These are phyloP conservation scores for Nomada hirtipes DNA, from an alignment of 2,888 invertebrate genomes.

Conservation along the genomic window DNA sequence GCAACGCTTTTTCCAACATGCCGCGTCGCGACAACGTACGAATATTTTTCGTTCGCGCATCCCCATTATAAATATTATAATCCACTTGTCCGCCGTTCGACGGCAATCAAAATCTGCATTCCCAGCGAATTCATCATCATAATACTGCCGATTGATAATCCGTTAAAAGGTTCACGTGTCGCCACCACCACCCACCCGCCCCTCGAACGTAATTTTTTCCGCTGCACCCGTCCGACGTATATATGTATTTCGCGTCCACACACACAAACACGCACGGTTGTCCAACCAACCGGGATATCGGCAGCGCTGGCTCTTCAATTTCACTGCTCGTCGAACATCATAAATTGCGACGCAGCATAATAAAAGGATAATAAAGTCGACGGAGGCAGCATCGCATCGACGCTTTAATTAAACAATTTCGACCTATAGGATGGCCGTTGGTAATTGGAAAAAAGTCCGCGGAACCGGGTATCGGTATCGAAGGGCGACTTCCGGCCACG, in stretches of 20 bases:
- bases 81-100: constrained; percentile 53
- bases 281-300: background rate
- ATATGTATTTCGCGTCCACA: background rate
- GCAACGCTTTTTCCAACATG: constrained; percentile 15
- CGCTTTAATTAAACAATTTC: constrained; percentile 71
- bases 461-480: constrained; percentile 63
- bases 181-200: background rate
- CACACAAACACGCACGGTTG: background rate
- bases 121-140: constrained; percentile 56
- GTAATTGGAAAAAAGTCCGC: constrained; percentile 72
- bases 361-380: constrained; percentile 60
- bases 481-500: constrained; percentile 63
- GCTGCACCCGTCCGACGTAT: too few relatives aligned
- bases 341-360: constrained; percentile 55
- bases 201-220: constrained; percentile 36
- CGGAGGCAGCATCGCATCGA: constrained; percentile 42
- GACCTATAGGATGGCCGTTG: constrained; percentile 50
- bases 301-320: constrained; percentile 37
- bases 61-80: constrained; percentile 50
- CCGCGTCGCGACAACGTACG: background rate
- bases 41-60: constrained; percentile 44
- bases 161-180: constrained; percentile 41
- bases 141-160: constrained; percentile 57
- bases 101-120: constrained; percentile 57
- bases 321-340: constrained; percentile 32